Conservation (phyloP, 1,140 invertebrate genomes). For the Drosophila albomicans region DNA sequence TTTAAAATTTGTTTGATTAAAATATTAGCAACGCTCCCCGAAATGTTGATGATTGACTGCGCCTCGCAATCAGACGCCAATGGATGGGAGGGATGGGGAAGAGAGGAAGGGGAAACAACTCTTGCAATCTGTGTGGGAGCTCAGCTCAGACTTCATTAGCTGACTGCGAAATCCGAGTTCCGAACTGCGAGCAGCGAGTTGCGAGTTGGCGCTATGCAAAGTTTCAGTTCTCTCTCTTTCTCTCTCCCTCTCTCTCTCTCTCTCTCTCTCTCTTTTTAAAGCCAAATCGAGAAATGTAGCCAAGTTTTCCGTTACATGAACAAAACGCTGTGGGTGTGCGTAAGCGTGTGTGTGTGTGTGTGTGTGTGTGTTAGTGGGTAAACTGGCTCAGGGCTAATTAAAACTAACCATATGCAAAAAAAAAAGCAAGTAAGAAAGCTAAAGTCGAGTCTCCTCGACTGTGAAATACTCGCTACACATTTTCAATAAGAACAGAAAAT, state of each 20-base stretch:
- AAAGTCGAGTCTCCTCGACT: no score
- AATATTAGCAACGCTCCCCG: slow-evolving; percentile 51
- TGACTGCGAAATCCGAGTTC: slow-evolving; percentile 32
- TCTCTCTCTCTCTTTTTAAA: background rate
- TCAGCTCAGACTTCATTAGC: slow-evolving; percentile 52
- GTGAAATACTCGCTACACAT: no score
- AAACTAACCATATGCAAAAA: slow-evolving; percentile 54
- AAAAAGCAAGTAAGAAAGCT: no score
- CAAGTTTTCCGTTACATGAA: slow-evolving; percentile 74
- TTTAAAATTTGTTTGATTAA: slow-evolving; percentile 65
- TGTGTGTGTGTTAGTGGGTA: slow-evolving; percentile 56
- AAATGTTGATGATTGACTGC: slow-evolving; percentile 10
- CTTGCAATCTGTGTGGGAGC: slow-evolving; percentile 17
- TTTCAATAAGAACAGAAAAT: no score
- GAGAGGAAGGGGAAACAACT: background rate
- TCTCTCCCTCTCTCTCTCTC: no score
- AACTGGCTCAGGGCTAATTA: slow-evolving; percentile 82
- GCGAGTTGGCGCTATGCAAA: slow-evolving; percentile 29
- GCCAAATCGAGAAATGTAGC: slow-evolving; percentile 40
- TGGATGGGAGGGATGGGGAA: background rate
- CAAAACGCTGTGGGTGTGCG: slow-evolving; percentile 22
- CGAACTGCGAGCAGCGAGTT: slow-evolving; percentile 24
- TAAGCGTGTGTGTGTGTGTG: slow-evolving; percentile 17
- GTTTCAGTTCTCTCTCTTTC: slow-evolving; percentile 11
- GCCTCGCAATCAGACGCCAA: background rate